phyloP scores from a whole-genome alignment of 2,888 invertebrate species.

The Augiades crinisus region DNA sequence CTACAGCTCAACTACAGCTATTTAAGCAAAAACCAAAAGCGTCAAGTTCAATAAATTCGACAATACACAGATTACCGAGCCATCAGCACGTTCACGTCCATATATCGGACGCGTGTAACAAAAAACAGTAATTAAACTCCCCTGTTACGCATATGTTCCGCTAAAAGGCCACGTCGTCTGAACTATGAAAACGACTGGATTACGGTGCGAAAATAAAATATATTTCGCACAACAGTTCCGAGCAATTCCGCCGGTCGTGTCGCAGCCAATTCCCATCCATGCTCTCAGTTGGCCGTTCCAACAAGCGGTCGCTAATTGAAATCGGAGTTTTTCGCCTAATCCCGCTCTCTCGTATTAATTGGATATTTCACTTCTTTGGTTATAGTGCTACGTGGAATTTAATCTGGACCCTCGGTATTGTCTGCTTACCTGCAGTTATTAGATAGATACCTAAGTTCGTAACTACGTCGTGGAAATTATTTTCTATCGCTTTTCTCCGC shows the following conservation, averaged over 20 bases:
- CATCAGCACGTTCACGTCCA: neutral
- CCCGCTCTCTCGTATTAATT: conserved; percentile 36
- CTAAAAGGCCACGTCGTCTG: conserved; percentile 52
- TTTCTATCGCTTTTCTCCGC: neutral
- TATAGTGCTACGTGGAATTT: conserved; percentile 16
- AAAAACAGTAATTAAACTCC: conserved; percentile 52
- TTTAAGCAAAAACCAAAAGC: too few relatives aligned
- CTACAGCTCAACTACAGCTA: too few relatives aligned
- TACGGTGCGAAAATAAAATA: conserved; percentile 59
- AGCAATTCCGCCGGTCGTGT: conserved; percentile 60
- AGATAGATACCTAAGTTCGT: neutral
- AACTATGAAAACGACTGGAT: conserved; percentile 55
- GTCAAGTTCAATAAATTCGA: too few relatives aligned
- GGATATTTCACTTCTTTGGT: conserved; percentile 29
- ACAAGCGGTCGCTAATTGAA: conserved; percentile 75
- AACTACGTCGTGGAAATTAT: neutral
- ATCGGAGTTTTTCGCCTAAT: conserved; percentile 64
- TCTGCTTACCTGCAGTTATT: neutral
- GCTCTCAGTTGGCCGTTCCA: conserved; percentile 40
- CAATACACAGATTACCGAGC: neutral
- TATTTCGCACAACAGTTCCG: conserved; percentile 40
- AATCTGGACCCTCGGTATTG: conserved; percentile 8
- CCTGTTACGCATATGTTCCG: conserved; percentile 38
- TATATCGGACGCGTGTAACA: conserved; percentile 24
- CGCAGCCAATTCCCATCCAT: conserved; percentile 54